Percentiles rank a stretch among this genome's conserved stretches.
Evolutionary conservation across 2,797 vertebrate genomes (phyloP).

Genomic region (Hypotaenidia philippensis): DNA sequence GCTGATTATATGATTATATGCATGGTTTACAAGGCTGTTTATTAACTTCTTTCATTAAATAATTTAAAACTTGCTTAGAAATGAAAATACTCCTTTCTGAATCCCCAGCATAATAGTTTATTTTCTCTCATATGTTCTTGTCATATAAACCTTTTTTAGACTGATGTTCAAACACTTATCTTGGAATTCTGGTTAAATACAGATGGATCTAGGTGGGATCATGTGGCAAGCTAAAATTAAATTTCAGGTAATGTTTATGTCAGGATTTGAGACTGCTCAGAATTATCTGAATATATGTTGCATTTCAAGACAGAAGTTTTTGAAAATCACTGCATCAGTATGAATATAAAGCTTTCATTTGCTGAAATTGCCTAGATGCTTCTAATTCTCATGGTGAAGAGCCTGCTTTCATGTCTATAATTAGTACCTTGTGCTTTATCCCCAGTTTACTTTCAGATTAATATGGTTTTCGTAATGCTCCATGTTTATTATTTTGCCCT

Average conservation of each 20-base stretch:
- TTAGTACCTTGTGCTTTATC: neutral
- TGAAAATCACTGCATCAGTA: neutral
- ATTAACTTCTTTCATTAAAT: neutral
- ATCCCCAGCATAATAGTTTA: neutral
- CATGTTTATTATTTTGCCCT: neutral
- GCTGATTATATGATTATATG: neutral
- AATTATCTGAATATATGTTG: neutral
- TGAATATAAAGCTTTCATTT: neutral
- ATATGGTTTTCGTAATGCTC: neutral
- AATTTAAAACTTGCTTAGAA: neutral
- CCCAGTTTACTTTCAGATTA: neutral
- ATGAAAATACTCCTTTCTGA: neutral
- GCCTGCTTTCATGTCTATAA: neutral
- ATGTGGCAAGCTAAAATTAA: constrained; percentile 15
- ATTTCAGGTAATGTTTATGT: neutral
- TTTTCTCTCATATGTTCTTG: neutral
- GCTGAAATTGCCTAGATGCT: neutral
- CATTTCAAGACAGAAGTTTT: neutral
- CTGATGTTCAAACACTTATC: neutral
- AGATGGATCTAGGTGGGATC: neutral
- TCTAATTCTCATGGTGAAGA: neutral
- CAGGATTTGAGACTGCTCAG: neutral
- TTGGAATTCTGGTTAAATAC: neutral
- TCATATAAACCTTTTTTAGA: neutral
- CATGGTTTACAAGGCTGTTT: neutral